Base-by-base conservation (phyloP, 2,797 vertebrate species). In the Acrossocheilus wenchowensis region DNA sequence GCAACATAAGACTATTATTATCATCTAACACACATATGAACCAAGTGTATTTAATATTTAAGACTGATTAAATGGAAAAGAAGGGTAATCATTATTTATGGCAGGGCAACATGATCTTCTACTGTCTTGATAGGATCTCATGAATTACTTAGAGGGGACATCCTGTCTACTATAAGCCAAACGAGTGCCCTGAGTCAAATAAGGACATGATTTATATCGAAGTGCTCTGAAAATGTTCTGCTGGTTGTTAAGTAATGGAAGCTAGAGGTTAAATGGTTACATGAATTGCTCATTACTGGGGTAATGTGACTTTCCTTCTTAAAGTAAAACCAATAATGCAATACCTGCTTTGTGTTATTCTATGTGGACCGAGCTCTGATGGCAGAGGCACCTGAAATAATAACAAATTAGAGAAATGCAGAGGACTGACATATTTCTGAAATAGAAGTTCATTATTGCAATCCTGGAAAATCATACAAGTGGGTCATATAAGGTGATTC, bases 301-400 rank as follows among this genome's bases (percentile, higher is more conserved):
- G 62, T 6, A 79, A 19, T 30, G 41, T 73, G 36, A 82, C n/a
- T 30, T 43, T 80, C 9, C 15, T 50, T 52, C 26, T 69, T n/a
- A 68, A 54, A 62, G 3, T 66, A 39, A 64, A 50, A 80, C 26
- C 71, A 85, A 43, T 19, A 14, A 84, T 71, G 6, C 19, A 39
- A 34, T 90, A 89, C 95, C 94, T 95, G 94, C 92, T 95, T 86
- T 95, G 94, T 69, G 90, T 92, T 74, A 93, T 94, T 92, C 92
- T 93, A 73, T 90, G 92, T 86, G 90, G 90, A 81, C 92, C 89
- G 3, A 88, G 89, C 50, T 94, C 92, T 54, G 88, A 71, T 54
- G 81, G 82, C 78, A 87, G 77, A 84, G 82, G 72, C 52, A 82
- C 85, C 91, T 92, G 79, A 68, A 86, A 64, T 87, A 81, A 74